These are phyloP conservation scores for Notocelia uddmanniana DNA, from an alignment of 2,888 invertebrate genomes.

Conservation along the genomic window DNA sequence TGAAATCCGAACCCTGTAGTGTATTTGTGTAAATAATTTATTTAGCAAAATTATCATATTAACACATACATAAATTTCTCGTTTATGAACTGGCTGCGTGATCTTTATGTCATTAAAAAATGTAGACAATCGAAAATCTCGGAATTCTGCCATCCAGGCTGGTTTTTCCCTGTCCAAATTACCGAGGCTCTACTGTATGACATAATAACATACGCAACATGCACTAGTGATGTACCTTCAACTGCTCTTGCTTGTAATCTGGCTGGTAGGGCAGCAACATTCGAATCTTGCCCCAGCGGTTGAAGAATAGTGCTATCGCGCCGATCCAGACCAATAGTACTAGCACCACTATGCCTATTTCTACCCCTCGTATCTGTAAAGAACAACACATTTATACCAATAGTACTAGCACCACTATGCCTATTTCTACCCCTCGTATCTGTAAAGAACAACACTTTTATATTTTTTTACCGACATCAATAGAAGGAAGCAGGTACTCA, in stretches of 20 bases:
- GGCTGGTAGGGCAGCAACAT: conserved; percentile 97
- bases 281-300: conserved; percentile 95
- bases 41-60: too few species aligned
- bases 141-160: too few species aligned
- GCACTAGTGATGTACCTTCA: conserved; percentile 83
- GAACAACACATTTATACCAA: conserved; percentile 33
- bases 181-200: too few species aligned
- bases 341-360: conserved; percentile 94
- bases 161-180: too few species aligned
- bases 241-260: conserved; percentile 94
- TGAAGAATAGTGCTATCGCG: conserved; percentile 95
- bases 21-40: too few species aligned
- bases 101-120: too few species aligned
- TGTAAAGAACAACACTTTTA: conserved; percentile 63
- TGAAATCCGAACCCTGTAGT: too few species aligned
- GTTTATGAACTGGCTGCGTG: too few species aligned
- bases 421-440: conserved; percentile 96
- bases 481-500: too few species aligned
- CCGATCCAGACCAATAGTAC: conserved; percentile 94
- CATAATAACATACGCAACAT: not conserved
- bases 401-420: conserved; percentile 92
- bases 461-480: too few species aligned
- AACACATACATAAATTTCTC: too few species aligned
- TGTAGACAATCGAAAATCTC: too few species aligned
- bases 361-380: conserved; percentile 93